Evolutionary conservation across 2,888 invertebrate genomes (phyloP).

Genomic region (Drosophila incognita): DNA sequence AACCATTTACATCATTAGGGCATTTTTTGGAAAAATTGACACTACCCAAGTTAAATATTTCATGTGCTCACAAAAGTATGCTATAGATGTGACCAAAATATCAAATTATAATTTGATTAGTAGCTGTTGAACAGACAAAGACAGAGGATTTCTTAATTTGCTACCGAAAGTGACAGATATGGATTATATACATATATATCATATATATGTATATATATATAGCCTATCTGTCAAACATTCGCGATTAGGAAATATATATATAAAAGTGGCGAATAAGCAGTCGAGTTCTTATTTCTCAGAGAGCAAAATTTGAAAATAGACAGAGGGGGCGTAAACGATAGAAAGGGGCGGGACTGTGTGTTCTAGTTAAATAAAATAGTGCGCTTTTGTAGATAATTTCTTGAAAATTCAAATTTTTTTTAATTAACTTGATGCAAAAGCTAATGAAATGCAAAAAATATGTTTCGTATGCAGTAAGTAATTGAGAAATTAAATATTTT

Average conservation of each 20-base stretch:
- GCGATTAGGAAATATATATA: constrained; percentile 5
- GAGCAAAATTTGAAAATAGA: background rate
- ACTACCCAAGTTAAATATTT: background rate
- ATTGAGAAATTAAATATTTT: constrained; percentile 67
- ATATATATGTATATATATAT: background rate
- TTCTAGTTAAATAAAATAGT: constrained; percentile 45
- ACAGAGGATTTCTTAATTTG: background rate
- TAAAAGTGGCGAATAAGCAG: constrained; percentile 6
- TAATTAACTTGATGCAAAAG: constrained; percentile 60
- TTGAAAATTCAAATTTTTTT: constrained; percentile 32
- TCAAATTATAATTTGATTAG: background rate
- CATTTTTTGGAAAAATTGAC: background rate
- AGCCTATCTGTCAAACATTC: constrained; percentile 7
- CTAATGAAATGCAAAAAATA: constrained; percentile 67
- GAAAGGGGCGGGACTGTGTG: constrained; percentile 23
- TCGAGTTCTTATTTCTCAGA: constrained; percentile 3
- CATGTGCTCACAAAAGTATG: constrained; percentile 22
- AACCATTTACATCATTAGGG: background rate
- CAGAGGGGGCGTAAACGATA: background rate
- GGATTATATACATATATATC: background rate
- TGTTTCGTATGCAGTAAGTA: constrained; percentile 57
- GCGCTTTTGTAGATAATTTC: constrained; percentile 26
- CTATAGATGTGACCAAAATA: background rate
- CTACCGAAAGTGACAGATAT: background rate
- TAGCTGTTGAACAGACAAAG: constrained; percentile 18